Evolutionary conservation across 2,113 vertebrate species (phyloP).

Genomic region (Tachysurus vachellii): DNA sequence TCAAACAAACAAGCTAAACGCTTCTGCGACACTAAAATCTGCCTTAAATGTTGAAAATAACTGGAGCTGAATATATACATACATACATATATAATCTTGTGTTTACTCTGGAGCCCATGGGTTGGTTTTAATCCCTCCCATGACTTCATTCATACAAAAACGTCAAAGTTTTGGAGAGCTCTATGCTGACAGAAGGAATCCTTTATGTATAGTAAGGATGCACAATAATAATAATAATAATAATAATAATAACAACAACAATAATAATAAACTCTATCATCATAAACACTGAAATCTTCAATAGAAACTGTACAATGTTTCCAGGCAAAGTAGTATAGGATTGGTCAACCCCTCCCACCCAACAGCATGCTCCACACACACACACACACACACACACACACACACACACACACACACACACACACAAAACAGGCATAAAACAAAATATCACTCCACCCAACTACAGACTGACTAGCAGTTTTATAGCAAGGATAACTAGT

Average conservation of each 20-base stretch:
- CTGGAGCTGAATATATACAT: not conserved
- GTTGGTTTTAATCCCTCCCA: not conserved
- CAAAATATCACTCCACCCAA: not conserved
- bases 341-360: constrained; percentile 51
- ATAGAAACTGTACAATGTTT: not conserved
- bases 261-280: no score
- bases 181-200: not conserved
- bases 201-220: not conserved
- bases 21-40: not conserved
- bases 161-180: not conserved
- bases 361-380: constrained; percentile 23
- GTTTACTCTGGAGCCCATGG: not conserved
- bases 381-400: not conserved
- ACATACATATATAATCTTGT: not conserved
- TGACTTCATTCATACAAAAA: not conserved
- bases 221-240: not conserved
- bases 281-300: no score
- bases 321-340: constrained; percentile 5
- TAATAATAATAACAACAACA: no score
- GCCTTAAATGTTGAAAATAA: not conserved
- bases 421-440: not conserved
- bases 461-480: not conserved
- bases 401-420: not conserved
- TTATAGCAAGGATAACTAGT: not conserved
- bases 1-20: not conserved